Evolutionary conservation across 2,888 invertebrate species (phyloP), one percentile per base, ranked within the genome.

Genomic region (Sabatieria punctata): DNA sequence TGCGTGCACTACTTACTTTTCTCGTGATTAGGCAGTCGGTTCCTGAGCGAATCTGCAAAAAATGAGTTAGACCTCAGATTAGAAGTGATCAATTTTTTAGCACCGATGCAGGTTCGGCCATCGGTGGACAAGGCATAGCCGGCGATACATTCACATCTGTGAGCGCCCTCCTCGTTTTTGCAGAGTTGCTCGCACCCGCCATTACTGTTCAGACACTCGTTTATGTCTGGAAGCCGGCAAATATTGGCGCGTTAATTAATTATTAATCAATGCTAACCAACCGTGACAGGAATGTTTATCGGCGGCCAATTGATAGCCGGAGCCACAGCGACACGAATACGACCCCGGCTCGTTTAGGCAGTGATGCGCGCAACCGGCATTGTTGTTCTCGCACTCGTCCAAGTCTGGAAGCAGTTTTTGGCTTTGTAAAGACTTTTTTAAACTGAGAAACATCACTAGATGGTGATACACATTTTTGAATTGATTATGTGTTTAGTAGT

Each of bases 171-270:
- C 0, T 75, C 73, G 60, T 77, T 77, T 53, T 73, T 67, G 59
- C 80, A 80, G 21, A 71, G 68, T 48, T 78, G 78, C 3, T 74
- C 73, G 59, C 79, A 80, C 27, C 74, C 75, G 1, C 75, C 77
- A 51, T 77, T 75, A 46, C 68, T 67, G 1, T 71, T 60, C 8
- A 64, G 62, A 54, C 79, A 80, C 45, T 76, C 73, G 63, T 77
- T 71, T 15, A 69, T 58, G 54, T 72, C 72, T 54, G 49, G n/a
- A n/a, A n/a, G n/a, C n/a, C n/a, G n/a, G n/a, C n/a, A n/a, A n/a
- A n/a, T n/a, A n/a, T n/a, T n/a, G n/a, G n/a, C n/a, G n/a, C n/a
- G n/a, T n/a, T n/a, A n/a, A n/a, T 33, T 33, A 33, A n/a, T 22
- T 46, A 18, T 18, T 50, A 23, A 11, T 4, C 15, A 35, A 6